Conservation (phyloP, 92 coral and sea anemone species). For the Epizoanthus ramosus region DNA sequence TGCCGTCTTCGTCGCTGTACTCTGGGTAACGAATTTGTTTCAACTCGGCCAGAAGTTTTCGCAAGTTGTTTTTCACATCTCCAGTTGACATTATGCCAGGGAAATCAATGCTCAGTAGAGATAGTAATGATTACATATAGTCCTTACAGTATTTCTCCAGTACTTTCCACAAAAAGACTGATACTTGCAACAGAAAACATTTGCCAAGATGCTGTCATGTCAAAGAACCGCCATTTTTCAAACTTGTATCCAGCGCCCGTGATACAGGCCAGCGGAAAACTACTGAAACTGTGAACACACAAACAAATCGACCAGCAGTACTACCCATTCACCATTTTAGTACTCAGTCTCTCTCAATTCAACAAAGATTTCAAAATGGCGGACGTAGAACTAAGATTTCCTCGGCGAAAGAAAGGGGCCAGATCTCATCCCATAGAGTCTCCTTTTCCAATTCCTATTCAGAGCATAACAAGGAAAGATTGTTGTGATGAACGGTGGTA, state of each 20-base stretch:
- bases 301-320: no score
- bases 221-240: no score
- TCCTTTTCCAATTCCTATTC: constrained; percentile 92
- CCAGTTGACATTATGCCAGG: constrained; percentile 84
- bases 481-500: constrained; percentile 77
- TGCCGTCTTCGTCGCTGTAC: constrained; percentile 28
- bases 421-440: constrained; percentile 66
- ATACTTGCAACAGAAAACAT: no score
- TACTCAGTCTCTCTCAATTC: constrained; percentile 12
- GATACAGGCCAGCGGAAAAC: no score
- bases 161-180: no score
- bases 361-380: constrained; percentile 68
- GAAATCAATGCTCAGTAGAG: neutral
- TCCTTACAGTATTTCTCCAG: no score
- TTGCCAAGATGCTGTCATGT: no score
- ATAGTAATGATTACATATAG: no score
- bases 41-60: constrained; percentile 91
- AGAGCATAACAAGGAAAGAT: constrained; percentile 69
- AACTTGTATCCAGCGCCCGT: no score
- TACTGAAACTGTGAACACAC: no score
- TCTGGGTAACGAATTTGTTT: constrained; percentile 80
- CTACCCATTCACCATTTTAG: neutral
- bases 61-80: constrained; percentile 91
- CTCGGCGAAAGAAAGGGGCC: constrained; percentile 89
- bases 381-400: constrained; percentile 63